Percentiles rank a stretch among this genome's conserved stretches.
phyloP scores from a whole-genome alignment of 2,113 vertebrate genomes.

The Semnornis frantzii region DNA sequence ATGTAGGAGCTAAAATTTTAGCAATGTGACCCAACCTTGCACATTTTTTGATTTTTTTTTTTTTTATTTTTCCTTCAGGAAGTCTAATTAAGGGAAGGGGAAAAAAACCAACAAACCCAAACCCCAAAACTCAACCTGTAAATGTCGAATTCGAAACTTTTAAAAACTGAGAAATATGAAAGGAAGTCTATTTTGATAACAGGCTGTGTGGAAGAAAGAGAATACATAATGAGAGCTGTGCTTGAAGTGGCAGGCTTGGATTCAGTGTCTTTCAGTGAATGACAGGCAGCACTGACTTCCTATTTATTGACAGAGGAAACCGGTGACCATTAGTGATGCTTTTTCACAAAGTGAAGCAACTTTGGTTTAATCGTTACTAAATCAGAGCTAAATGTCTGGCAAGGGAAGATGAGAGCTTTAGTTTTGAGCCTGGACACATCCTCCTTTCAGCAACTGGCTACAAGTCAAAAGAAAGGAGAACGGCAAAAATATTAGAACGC shows the following conservation, averaged over 20 bases:
- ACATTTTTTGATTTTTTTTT: neutral
- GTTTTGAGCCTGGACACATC: neutral
- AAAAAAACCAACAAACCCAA: neutral
- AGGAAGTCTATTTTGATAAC: conserved; percentile 49
- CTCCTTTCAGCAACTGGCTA: neutral
- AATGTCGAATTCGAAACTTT: conserved; percentile 46
- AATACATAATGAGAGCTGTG: conserved; percentile 65
- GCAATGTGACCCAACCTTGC: neutral
- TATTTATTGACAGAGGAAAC: neutral
- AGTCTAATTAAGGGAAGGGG: neutral
- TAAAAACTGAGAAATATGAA: conserved; percentile 51
- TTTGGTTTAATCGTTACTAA: conserved; percentile 6
- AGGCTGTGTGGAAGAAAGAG: conserved; percentile 47
- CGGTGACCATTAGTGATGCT: conserved; percentile 10
- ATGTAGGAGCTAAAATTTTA: neutral
- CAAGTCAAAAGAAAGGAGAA: neutral
- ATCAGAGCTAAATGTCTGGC: neutral
- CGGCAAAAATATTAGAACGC: neutral
- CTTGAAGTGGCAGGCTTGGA: conserved; percentile 22
- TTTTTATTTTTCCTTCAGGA: neutral
- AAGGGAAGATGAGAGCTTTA: neutral
- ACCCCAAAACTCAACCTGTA: neutral
- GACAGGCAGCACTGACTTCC: conserved; percentile 1
- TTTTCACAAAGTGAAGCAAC: neutral
- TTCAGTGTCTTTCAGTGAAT: conserved; percentile 36